Percentiles rank a stretch among this genome's conserved stretches.
Conservation (phyloP, 2,797 vertebrate genomes). For the Coendou prehensilis region DNA sequence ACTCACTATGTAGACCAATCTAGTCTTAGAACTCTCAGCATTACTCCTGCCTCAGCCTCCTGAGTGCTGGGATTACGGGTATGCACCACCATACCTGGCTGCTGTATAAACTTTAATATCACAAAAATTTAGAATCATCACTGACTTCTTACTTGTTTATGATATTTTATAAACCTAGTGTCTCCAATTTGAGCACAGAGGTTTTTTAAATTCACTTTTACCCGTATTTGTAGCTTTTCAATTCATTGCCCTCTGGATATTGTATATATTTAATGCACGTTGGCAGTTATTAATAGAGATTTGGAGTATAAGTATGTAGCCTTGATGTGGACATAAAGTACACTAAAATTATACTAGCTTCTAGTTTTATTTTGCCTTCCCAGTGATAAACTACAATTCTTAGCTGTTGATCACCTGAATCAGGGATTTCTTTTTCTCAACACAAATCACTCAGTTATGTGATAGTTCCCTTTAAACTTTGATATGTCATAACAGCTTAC, state of each 20-base stretch:
- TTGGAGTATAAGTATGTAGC: background rate
- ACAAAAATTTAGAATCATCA: background rate
- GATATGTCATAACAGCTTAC: constrained; percentile 63
- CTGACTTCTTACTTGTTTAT: background rate
- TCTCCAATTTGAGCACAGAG: background rate
- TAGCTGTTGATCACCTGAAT: background rate
- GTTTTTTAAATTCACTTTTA: background rate
- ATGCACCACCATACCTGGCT: too few species aligned
- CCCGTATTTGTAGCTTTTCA: background rate
- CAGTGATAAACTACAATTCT: constrained; percentile 7
- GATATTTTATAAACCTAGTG: background rate
- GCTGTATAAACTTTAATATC: background rate
- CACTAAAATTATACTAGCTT: background rate
- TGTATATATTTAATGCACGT: background rate
- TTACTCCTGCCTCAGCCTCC: background rate
- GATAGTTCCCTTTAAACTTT: constrained; percentile 66
- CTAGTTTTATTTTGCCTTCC: constrained; percentile 21
- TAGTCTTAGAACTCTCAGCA: background rate
- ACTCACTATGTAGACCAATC: background rate
- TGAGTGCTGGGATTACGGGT: background rate
- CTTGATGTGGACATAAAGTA: background rate
- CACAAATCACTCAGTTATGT: constrained; percentile 55
- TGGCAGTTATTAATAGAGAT: background rate
- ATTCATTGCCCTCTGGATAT: background rate
- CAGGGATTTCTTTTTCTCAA: constrained; percentile 27